Conservation (phyloP, 2,888 invertebrate species). For the Portevinia maculata region DNA sequence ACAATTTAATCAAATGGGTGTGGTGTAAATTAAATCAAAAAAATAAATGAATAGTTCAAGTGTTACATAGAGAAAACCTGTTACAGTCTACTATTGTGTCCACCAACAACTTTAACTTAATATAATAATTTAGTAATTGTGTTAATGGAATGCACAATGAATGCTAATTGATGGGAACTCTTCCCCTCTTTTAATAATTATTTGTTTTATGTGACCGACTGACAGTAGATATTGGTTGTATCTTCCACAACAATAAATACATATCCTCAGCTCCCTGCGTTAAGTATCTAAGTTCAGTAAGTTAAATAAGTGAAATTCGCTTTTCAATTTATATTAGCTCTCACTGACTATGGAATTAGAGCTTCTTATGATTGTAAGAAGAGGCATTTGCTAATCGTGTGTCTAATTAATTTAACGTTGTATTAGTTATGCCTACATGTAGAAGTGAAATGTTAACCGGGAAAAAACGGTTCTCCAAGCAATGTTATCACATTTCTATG, state of each 20-base stretch:
- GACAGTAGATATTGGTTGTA: neutral
- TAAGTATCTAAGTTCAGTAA: constrained; percentile 19
- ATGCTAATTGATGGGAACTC: constrained; percentile 67
- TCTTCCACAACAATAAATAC: neutral
- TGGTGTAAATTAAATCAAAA: constrained; percentile 43
- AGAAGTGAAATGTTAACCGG: constrained; percentile 31
- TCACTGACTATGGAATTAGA: constrained; percentile 32
- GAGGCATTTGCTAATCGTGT: constrained; percentile 46
- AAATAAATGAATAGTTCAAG: neutral
- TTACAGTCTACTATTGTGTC: neutral
- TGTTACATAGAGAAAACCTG: neutral
- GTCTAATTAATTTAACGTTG: constrained; percentile 59
- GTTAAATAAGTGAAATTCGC: constrained; percentile 25
- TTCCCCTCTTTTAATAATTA: constrained; percentile 64
- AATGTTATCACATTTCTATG: constrained; percentile 32
- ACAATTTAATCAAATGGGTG: constrained; percentile 46
- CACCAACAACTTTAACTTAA: constrained; percentile 44
- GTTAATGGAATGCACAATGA: constrained; percentile 68
- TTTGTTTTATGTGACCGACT: constrained; percentile 61
- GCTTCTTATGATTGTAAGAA: constrained; percentile 21
- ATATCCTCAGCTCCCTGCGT: constrained; percentile 2
- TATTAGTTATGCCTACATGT: constrained; percentile 14
- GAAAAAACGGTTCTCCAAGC: constrained; percentile 38
- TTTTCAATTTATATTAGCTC: constrained; percentile 12
- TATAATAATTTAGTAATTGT: constrained; percentile 61